Percentiles rank a stretch among this genome's conserved stretches.
These are phyloP conservation scores for Anniella stebbinsi DNA, from an alignment of 2,797 vertebrate genomes.

Conservation along the genomic window DNA sequence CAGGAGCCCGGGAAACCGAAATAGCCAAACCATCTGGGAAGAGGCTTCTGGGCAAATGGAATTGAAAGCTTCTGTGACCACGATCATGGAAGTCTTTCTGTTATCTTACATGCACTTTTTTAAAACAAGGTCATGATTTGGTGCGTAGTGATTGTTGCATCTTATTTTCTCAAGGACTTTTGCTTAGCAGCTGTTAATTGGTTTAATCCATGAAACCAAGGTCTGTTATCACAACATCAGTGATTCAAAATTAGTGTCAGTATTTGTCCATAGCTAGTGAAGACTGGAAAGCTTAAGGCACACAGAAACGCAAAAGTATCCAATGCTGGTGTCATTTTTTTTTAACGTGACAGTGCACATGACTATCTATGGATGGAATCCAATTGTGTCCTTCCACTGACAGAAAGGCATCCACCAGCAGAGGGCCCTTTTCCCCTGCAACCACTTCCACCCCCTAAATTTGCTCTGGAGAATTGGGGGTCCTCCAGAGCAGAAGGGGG, in stretches of 20 bases:
- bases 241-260: not conserved
- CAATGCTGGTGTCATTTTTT: not conserved
- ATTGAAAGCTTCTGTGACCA: slow-evolving; percentile 57
- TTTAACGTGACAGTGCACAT: not conserved
- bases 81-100: slow-evolving; percentile 30
- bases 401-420: no score
- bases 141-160: not conserved
- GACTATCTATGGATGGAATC: not conserved
- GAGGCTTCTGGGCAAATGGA: slow-evolving; percentile 61
- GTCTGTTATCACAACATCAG: not conserved
- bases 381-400: not conserved
- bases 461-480: not conserved
- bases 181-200: not conserved
- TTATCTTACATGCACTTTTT: slow-evolving; percentile 15
- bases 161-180: slow-evolving; percentile 1
- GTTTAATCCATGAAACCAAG: not conserved
- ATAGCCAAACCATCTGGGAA: slow-evolving; percentile 73
- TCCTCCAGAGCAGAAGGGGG: not conserved
- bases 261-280: not conserved
- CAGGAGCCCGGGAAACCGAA: slow-evolving; percentile 66
- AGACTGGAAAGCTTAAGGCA: not conserved
- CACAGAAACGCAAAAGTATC: not conserved
- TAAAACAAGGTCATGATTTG: slow-evolving; percentile 2
- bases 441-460: not conserved
- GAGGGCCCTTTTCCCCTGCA: not conserved